A percentile compares a stretch with the other conserved stretches of the same genome.
Evolutionary conservation across 1,140 invertebrate species (phyloP).

Genomic region (Calycopis cecrops): DNA sequence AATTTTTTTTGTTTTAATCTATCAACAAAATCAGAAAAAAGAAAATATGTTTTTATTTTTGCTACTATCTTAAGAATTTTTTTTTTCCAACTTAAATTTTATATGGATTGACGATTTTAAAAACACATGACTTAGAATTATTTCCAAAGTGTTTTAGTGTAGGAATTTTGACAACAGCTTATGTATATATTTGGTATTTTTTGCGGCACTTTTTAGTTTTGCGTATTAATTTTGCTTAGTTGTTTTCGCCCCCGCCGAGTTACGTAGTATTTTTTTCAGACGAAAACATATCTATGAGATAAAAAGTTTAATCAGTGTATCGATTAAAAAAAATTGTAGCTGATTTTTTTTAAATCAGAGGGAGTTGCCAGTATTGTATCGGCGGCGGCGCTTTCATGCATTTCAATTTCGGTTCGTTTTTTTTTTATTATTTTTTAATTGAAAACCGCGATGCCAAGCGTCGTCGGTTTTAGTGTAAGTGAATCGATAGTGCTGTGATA

Average conservation of each 20-base stretch:
- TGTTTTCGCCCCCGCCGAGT: slow-evolving; percentile 23
- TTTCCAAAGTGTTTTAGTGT: slow-evolving; percentile 42
- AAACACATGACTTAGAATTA: slow-evolving; percentile 23
- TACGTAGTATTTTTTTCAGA: slow-evolving; percentile 1
- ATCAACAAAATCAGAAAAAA: too few relatives aligned
- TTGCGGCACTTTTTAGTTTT: slow-evolving; percentile 40
- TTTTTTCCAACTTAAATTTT: too few relatives aligned
- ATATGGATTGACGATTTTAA: not conserved
- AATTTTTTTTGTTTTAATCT: too few relatives aligned
- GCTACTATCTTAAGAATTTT: too few relatives aligned
- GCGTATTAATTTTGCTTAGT: slow-evolving; percentile 38
- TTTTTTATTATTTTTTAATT: slow-evolving; percentile 45
- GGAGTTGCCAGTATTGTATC: not conserved
- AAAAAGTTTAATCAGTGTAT: slow-evolving; percentile 1
- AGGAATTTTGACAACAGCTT: slow-evolving; percentile 33
- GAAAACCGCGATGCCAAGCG: slow-evolving; percentile 56
- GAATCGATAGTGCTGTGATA: slow-evolving; percentile 74
- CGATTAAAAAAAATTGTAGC: not conserved
- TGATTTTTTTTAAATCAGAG: not conserved
- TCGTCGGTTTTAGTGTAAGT: slow-evolving; percentile 60
- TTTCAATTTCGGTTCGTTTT: slow-evolving; percentile 67
- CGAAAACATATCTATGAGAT: not conserved
- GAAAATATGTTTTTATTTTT: too few relatives aligned
- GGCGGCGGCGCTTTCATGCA: slow-evolving; percentile 44
- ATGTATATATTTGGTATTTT: slow-evolving; percentile 44